These are phyloP conservation scores for Caenorhabditis drosophilae DNA, from an alignment of 2,888 invertebrate genomes.

Conservation along the genomic window DNA sequence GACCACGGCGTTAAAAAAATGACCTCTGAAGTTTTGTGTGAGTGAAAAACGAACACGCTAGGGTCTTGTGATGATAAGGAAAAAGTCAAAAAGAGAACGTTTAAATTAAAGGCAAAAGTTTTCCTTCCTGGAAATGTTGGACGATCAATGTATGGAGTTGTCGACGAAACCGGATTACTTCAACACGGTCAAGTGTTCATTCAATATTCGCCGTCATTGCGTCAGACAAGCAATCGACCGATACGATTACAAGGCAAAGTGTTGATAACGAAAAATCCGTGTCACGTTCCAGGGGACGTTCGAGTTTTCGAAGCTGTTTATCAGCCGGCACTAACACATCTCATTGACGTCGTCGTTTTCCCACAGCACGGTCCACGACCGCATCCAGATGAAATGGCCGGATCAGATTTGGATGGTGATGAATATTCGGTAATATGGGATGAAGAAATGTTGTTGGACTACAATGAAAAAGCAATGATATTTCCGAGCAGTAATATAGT, in stretches of 20 bases:
- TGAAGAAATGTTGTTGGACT: slow-evolving; percentile 60
- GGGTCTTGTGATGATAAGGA: too few species aligned
- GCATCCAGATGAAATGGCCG: slow-evolving; percentile 71
- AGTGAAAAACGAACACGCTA: too few species aligned
- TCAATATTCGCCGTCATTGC: slow-evolving; percentile 53
- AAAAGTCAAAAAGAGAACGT: too few species aligned
- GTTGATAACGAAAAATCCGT: slow-evolving; percentile 71
- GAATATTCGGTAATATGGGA: slow-evolving; percentile 70
- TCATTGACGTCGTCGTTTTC: slow-evolving; percentile 70
- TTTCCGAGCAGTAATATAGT: slow-evolving; percentile 45
- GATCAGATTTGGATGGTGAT: slow-evolving; percentile 71
- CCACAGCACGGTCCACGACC: slow-evolving; percentile 69
- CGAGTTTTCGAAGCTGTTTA: slow-evolving; percentile 64
- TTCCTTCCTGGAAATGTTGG: slow-evolving; percentile 60
- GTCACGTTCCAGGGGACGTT: slow-evolving; percentile 70
- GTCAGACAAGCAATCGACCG: slow-evolving; percentile 33
- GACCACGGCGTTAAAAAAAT: too few species aligned
- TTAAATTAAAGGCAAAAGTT: slow-evolving; percentile 39
- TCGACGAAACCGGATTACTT: slow-evolving; percentile 68
- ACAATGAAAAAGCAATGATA: slow-evolving; percentile 60
- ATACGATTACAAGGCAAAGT: slow-evolving; percentile 46
- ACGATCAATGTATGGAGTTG: slow-evolving; percentile 69
- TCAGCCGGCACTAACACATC: slow-evolving; percentile 55
- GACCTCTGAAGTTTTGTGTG: too few species aligned
- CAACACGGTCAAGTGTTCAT: slow-evolving; percentile 68